Evolutionary conservation across 1,140 invertebrate species (phyloP), one percentile per base, ranked within the genome.

Genomic region (Orius insidiosus): DNA sequence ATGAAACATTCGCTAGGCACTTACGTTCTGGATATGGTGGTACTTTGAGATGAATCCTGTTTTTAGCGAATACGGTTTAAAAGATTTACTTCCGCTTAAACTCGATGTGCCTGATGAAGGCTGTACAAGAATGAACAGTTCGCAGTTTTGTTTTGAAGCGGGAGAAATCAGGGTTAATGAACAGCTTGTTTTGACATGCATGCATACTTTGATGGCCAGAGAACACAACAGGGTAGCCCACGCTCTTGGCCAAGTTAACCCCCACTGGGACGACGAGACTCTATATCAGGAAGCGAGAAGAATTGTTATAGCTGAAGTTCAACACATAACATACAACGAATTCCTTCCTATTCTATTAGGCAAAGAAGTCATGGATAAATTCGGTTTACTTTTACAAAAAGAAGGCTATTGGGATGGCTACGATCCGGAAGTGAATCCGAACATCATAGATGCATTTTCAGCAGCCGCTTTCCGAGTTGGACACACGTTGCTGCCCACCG

Each of bases 81-180:
- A 89, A 59, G 87, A 92, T 59, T 63, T 93, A 37, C 60, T 93
- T 9, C 88, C 88, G 0, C 64, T 90, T n/a, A 92, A 90, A 59
- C 64, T 88, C 24, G 80, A 88, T 53, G 79, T 88, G 48, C 87
- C 88, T 3, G 87, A 90, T 61, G 83, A 89, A 66, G 87, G 86
- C n/a, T 93, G 87, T 62, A 89, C 85, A 2, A 65, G 87, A 40
- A 82, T 84, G 1, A 87, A 87, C 59, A 70, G 74, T 54, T 81
- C 78, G 40, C 84, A 90, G 75, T 92, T 78, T 59, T 93, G 88
- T 59, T 93, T 93, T 58, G 86, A 92, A 71, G 81, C 80, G 54
- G 83, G 89, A 57, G 90, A 95, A 66, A 87, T 90, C 58, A 71
- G 90, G 56, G 89, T 94, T 4, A 93, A 92, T 59, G 88, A 95